Evolutionary conservation across 1,140 invertebrate genomes (phyloP).

Genomic region (Drosophila melanogaster): Release_6_plus_ISO1_MT NT_037436.4:19539001-19539500

Average conservation of each 20-base stretch:
- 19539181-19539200: constrained; percentile 96
- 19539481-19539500: constrained; percentile 89
- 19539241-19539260: constrained; percentile 91
- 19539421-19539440: constrained; percentile 87
- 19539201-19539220: constrained; percentile 96
- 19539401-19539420: constrained; percentile 89
- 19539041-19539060: constrained; percentile 57
- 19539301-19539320: constrained; percentile 95
- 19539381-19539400: constrained; percentile 87
- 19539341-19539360: constrained; percentile 90
- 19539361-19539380: constrained; percentile 86
- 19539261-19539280: constrained; percentile 95
- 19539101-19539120: constrained; percentile 53
- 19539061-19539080: constrained; percentile 50
- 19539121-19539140: constrained; percentile 66
- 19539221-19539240: constrained; percentile 97
- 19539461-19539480: constrained; percentile 90
- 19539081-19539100: constrained; percentile 51
- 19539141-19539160: constrained; percentile 57
- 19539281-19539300: constrained; percentile 91
- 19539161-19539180: constrained; percentile 87
- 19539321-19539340: constrained; percentile 93
- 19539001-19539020: constrained; percentile 54
- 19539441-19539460: constrained; percentile 86
- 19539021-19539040: constrained; percentile 60